Conservation (phyloP, 2,113 vertebrate species). For the Harpagus bidentatus region DNA sequence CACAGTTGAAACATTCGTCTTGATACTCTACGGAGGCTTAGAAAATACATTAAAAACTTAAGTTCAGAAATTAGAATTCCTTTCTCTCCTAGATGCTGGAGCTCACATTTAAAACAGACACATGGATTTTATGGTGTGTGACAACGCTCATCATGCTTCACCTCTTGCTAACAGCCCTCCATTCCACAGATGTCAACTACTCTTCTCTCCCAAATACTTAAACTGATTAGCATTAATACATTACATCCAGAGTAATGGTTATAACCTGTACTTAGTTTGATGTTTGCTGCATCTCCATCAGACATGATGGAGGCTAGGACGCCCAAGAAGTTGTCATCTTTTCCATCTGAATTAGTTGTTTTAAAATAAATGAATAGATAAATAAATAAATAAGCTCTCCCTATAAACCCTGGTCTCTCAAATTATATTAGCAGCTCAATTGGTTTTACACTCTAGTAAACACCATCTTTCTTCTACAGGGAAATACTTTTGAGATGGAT, state of each 20-base stretch:
- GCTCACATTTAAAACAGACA: not conserved
- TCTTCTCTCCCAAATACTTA: not conserved
- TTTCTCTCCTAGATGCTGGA: not conserved
- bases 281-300: not conserved
- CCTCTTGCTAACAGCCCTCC: not conserved
- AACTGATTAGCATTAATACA: not conserved
- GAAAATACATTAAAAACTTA: not conserved
- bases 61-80: not conserved
- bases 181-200: not conserved
- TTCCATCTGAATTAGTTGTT: not conserved
- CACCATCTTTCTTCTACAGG: not conserved
- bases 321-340: not conserved
- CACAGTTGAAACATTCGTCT: not conserved
- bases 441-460: conserved; percentile 26
- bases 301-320: not conserved
- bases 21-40: not conserved
- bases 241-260: not conserved
- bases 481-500: conserved; percentile 14
- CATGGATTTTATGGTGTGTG: not conserved
- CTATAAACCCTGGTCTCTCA: not conserved
- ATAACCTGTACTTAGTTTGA: not conserved
- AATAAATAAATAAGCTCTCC: not conserved
- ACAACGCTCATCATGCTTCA: not conserved
- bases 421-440: not conserved
- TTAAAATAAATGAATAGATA: not conserved